Evolutionary conservation across 92 coral and sea anemone genomes (phyloP).

Genomic region (Zoanthus sansibaricus): DNA sequence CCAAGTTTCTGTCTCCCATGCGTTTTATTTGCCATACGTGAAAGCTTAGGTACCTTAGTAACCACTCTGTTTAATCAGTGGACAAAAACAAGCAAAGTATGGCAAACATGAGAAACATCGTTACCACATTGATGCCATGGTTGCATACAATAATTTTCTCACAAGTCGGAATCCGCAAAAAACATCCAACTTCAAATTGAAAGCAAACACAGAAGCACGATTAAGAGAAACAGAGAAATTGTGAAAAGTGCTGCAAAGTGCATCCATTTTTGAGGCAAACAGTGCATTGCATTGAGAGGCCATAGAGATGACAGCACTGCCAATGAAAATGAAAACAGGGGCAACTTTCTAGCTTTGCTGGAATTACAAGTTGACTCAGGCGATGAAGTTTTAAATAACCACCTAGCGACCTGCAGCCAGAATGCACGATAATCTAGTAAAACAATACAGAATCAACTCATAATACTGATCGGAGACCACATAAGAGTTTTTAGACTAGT

Average conservation of each 20-base stretch:
- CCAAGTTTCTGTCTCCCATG: slow-evolving; percentile 61
- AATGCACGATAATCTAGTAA: slow-evolving; percentile 11
- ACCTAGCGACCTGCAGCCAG: neutral
- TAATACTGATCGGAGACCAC: slow-evolving; percentile 1
- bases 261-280: slow-evolving; percentile 22
- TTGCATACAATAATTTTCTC: slow-evolving; percentile 17
- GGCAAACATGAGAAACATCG: slow-evolving; percentile 54
- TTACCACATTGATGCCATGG: slow-evolving; percentile 55
- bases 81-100: slow-evolving; percentile 41
- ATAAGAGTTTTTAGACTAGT: slow-evolving; percentile 1
- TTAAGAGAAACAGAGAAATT: neutral
- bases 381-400: neutral
- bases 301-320: slow-evolving; percentile 20
- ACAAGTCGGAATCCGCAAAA: slow-evolving; percentile 33
- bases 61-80: slow-evolving; percentile 39
- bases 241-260: slow-evolving; percentile 1
- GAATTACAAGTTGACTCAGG: slow-evolving; percentile 6
- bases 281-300: slow-evolving; percentile 14
- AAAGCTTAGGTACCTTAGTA: slow-evolving; percentile 48
- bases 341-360: slow-evolving; percentile 7
- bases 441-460: slow-evolving; percentile 13
- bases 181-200: slow-evolving; percentile 37
- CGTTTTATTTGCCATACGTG: slow-evolving; percentile 49
- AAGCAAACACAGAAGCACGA: neutral
- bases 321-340: neutral